Evolutionary conservation across 2,797 vertebrate species (phyloP).

Genomic region (Coregonus sp.): DNA sequence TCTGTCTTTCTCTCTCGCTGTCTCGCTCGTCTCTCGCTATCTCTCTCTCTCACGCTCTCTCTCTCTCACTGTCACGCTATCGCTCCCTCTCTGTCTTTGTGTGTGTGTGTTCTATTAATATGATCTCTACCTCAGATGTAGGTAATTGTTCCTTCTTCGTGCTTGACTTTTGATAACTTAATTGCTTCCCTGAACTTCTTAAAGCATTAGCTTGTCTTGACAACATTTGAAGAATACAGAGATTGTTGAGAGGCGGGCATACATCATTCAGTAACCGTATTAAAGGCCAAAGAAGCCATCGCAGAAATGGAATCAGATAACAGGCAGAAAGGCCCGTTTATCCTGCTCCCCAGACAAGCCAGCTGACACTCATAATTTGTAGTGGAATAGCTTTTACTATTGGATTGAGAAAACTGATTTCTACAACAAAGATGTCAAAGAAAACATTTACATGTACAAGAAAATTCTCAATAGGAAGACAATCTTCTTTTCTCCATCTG

Average conservation of each 20-base stretch:
- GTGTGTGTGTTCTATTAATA: not conserved
- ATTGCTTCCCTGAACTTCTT: slow-evolving; percentile 39
- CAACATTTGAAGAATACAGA: slow-evolving; percentile 26
- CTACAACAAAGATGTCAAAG: not conserved
- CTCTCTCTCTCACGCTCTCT: too few relatives aligned
- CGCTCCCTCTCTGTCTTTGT: not conserved
- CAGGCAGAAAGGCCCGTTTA: not conserved
- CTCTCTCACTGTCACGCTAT: too few relatives aligned
- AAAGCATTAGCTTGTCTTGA: slow-evolving; percentile 42
- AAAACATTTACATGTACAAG: not conserved
- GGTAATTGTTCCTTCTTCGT: not conserved
- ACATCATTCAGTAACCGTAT: not conserved
- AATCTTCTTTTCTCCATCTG: not conserved
- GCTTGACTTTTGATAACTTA: slow-evolving; percentile 32
- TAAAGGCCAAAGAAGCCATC: not conserved
- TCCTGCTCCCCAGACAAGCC: not conserved
- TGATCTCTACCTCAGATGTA: not conserved
- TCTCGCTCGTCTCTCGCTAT: too few relatives aligned
- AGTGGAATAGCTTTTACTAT: not conserved
- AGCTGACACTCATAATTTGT: not conserved
- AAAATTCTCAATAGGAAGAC: not conserved
- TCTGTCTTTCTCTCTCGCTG: too few relatives aligned
- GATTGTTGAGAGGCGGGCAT: slow-evolving; percentile 34
- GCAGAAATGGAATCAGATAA: not conserved
- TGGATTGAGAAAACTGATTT: not conserved